These are phyloP conservation scores for Candidula unifasciata DNA, from an alignment of 2,888 invertebrate species.

Conservation along the genomic window DNA sequence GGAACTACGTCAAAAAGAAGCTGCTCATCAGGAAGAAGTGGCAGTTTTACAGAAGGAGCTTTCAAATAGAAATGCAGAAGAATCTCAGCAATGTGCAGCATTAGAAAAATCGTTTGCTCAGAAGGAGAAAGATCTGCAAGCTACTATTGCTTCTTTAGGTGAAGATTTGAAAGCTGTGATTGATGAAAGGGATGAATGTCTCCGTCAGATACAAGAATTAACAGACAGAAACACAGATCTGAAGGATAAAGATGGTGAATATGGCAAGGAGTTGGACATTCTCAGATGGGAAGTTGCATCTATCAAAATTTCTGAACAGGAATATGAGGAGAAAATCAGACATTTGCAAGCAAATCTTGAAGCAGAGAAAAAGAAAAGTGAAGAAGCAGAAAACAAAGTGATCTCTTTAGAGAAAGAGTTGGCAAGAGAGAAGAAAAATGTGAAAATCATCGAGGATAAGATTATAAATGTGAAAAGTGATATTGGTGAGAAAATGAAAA, in stretches of 20 bases:
- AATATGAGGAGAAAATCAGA: constrained; percentile 29
- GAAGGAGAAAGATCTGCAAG: constrained; percentile 58
- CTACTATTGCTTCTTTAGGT: constrained; percentile 58
- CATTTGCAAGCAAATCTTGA: constrained; percentile 30
- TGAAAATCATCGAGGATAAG: constrained; percentile 43
- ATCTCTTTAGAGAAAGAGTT: constrained; percentile 43
- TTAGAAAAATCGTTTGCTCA: constrained; percentile 51
- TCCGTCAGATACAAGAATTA: constrained; percentile 29
- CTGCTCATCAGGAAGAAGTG: constrained; percentile 33
- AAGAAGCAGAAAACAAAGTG: constrained; percentile 39
- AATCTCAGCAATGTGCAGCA: constrained; percentile 26
- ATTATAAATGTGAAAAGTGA: constrained; percentile 48
- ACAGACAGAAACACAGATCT: constrained; percentile 18
- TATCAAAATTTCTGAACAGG: constrained; percentile 34
- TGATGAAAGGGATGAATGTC: constrained; percentile 58
- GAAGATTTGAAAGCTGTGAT: constrained; percentile 59
- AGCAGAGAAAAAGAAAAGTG: constrained; percentile 14
- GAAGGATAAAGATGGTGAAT: constrained; percentile 33
- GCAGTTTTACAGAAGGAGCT: constrained; percentile 24
- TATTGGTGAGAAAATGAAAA: constrained; percentile 62
- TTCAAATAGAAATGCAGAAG: constrained; percentile 40
- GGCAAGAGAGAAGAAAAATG: constrained; percentile 42
- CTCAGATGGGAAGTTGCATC: constrained; percentile 36
- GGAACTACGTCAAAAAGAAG: constrained; percentile 45
- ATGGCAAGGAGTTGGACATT: constrained; percentile 30